A percentile compares a stretch with the other conserved stretches of the same genome.
Conservation (phyloP, 1,140 invertebrate genomes). For the Nylanderia fulva region DNA sequence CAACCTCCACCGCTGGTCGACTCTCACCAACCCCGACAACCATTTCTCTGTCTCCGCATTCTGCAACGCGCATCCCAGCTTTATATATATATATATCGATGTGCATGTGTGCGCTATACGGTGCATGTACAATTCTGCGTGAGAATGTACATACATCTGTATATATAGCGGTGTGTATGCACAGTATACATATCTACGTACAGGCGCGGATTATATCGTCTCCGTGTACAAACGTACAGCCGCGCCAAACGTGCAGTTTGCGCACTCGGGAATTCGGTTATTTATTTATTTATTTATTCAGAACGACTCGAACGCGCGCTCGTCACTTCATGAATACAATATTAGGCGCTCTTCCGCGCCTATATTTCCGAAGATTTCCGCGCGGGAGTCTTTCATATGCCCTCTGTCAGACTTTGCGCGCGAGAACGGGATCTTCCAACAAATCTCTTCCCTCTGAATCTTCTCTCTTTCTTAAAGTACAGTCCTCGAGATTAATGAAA, state of each 20-base stretch:
- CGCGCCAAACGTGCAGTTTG: slow-evolving; percentile 28
- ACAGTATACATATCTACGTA: slow-evolving; percentile 13
- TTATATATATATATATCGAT: neutral
- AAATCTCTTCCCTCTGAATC: slow-evolving; percentile 1
- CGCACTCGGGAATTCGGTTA: slow-evolving; percentile 65
- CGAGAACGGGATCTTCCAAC: slow-evolving; percentile 17
- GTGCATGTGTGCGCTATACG: neutral
- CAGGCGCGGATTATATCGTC: slow-evolving; percentile 44
- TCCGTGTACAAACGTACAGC: slow-evolving; percentile 37
- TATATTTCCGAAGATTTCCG: slow-evolving; percentile 59
- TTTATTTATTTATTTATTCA: slow-evolving; percentile 83
- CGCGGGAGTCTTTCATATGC: neutral
- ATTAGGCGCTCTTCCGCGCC: slow-evolving; percentile 68
- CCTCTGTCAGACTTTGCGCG: slow-evolving; percentile 19
- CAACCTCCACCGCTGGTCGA: slow-evolving; percentile 78
- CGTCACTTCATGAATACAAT: slow-evolving; percentile 81
- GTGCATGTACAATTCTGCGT: neutral
- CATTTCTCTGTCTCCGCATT: slow-evolving; percentile 52
- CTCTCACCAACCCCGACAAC: slow-evolving; percentile 35
- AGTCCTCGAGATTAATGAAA: slow-evolving; percentile 22
- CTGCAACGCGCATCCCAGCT: neutral
- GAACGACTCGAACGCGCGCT: slow-evolving; percentile 74
- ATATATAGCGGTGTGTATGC: neutral
- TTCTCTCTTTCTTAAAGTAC: slow-evolving; percentile 20
- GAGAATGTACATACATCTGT: neutral